phyloP scores from a whole-genome alignment of 2,888 invertebrate species.

The Zelleria hepariella region DNA sequence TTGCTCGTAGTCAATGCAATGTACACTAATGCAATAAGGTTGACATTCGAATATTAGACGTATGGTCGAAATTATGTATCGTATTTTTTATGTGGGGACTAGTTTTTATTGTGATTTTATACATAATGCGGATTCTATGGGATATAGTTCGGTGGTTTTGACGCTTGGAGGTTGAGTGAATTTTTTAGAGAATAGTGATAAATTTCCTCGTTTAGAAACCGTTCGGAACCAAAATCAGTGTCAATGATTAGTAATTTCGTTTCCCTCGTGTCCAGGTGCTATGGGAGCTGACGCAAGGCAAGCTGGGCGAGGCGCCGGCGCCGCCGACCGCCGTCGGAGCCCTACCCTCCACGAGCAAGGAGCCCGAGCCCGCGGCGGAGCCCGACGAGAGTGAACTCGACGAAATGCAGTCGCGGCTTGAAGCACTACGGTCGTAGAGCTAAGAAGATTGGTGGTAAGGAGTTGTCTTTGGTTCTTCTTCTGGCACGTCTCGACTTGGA shows the following conservation, averaged over 20 bases:
- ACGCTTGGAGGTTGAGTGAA: too few species aligned
- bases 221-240: too few species aligned
- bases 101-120: too few species aligned
- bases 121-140: too few species aligned
- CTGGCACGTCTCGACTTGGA: neutral
- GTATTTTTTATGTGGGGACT: too few species aligned
- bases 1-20: too few species aligned
- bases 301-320: constrained; percentile 92
- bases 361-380: constrained; percentile 73
- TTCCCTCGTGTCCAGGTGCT: constrained; percentile 66
- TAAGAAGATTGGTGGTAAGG: neutral
- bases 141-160: too few species aligned
- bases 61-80: too few species aligned
- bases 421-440: constrained; percentile 87
- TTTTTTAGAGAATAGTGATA: too few species aligned
- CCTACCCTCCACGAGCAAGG: constrained; percentile 50
- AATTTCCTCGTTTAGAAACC: too few species aligned
- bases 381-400: constrained; percentile 88
- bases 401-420: constrained; percentile 91
- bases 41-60: too few species aligned
- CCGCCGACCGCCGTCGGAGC: constrained; percentile 74
- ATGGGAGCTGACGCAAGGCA: constrained; percentile 92
- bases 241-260: neutral
- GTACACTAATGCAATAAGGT: too few species aligned
- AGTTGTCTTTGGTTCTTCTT: neutral